phyloP scores from a whole-genome alignment of 1,140 invertebrate species.

The Carposina sasakii region DNA sequence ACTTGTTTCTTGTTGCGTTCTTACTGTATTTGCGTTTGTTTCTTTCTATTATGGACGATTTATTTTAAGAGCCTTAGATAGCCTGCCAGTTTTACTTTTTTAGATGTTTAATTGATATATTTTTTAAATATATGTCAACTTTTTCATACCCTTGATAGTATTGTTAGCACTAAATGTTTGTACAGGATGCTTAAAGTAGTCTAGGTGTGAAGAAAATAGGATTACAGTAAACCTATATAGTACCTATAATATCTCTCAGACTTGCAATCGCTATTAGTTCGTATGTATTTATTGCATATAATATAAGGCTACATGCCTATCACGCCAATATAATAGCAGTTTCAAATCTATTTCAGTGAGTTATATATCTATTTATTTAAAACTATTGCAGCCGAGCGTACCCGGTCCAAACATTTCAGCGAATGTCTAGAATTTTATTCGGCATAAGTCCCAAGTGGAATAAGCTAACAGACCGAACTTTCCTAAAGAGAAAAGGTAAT shows the following conservation, averaged over 20 bases:
- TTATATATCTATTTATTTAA: no score
- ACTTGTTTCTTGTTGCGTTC: slow-evolving; percentile 14
- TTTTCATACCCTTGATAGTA: background rate
- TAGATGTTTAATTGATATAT: no score
- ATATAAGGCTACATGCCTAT: background rate
- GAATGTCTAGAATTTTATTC: slow-evolving; percentile 9
- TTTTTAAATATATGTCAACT: background rate
- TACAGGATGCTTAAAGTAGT: background rate
- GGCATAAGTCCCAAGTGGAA: slow-evolving; percentile 15
- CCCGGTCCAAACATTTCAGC: no score
- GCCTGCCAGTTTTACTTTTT: no score
- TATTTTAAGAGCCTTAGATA: no score
- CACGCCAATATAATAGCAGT: background rate
- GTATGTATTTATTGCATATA: background rate
- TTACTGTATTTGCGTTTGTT: slow-evolving; percentile 3
- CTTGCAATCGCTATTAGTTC: background rate
- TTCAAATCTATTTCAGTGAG: background rate
- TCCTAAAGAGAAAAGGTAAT: slow-evolving; percentile 55
- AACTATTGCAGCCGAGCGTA: no score
- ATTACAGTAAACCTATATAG: background rate
- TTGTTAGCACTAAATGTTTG: background rate
- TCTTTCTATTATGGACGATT: background rate
- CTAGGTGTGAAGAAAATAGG: background rate
- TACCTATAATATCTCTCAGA: no score
- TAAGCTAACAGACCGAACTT: slow-evolving; percentile 27